phyloP scores from a whole-genome alignment of 2,888 invertebrate species.

The Eremobia ochroleuca region DNA sequence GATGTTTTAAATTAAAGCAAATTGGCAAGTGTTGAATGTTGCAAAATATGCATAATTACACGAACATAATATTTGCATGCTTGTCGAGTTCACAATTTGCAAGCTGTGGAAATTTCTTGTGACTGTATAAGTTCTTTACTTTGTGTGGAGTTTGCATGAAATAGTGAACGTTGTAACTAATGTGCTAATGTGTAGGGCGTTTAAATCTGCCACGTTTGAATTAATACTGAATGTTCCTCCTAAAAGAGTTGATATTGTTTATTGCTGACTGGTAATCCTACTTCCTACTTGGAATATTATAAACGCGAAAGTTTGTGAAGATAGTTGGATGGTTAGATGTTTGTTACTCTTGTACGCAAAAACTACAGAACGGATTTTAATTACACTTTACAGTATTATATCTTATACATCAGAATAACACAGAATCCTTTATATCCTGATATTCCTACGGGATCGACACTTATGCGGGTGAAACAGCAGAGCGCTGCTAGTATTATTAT shows the following conservation, averaged over 20 bases:
- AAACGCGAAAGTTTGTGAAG: background rate
- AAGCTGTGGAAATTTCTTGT: slow-evolving; percentile 13
- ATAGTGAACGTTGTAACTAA: background rate
- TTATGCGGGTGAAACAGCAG: background rate
- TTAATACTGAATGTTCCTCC: background rate
- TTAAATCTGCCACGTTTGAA: background rate
- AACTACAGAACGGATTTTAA: background rate
- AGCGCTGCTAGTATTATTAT: background rate
- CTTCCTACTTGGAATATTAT: background rate
- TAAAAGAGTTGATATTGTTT: background rate
- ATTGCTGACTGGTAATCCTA: background rate
- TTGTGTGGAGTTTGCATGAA: background rate
- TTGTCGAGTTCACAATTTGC: slow-evolving; percentile 24
- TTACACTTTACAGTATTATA: background rate
- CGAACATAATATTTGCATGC: slow-evolving; percentile 33
- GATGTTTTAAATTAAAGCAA: slow-evolving; percentile 37
- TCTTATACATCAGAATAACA: background rate
- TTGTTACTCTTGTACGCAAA: too few species aligned
- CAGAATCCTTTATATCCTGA: background rate
- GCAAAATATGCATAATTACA: slow-evolving; percentile 26
- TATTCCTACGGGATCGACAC: too few species aligned
- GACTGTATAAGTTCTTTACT: background rate
- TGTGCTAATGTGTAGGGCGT: background rate
- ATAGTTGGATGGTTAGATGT: background rate
- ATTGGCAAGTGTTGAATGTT: slow-evolving; percentile 35